phyloP scores from a whole-genome alignment of 2,888 invertebrate genomes.

The Linyphia triangularis region DNA sequence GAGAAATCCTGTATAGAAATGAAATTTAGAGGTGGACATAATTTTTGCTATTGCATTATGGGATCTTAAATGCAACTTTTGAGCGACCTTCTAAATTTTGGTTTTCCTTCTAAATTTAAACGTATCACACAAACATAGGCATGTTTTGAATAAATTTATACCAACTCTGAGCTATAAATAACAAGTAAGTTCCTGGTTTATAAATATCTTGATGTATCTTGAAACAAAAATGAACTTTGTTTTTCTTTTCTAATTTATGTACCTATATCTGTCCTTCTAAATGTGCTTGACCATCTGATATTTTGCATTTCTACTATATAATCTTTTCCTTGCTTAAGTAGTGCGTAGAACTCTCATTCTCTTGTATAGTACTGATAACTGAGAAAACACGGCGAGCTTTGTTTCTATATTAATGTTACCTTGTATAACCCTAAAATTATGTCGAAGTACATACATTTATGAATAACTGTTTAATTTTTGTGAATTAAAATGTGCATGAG shows the following conservation, averaged over 20 bases:
- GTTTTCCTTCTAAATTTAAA: too few species aligned
- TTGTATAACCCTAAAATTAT: constrained; percentile 54
- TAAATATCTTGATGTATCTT: too few species aligned
- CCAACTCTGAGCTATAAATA: too few species aligned
- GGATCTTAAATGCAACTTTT: too few species aligned
- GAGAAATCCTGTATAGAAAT: too few species aligned
- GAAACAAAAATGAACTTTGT: too few species aligned
- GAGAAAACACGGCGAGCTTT: constrained; percentile 50
- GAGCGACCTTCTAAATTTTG: too few species aligned
- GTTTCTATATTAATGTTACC: constrained; percentile 57
- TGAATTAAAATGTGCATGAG: constrained; percentile 63
- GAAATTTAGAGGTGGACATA: too few species aligned
- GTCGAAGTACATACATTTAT: constrained; percentile 54
- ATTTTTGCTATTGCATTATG: too few species aligned
- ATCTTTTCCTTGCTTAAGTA: constrained; percentile 70
- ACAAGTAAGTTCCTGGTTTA: too few species aligned
- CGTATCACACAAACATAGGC: too few species aligned
- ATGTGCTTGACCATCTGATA: constrained; percentile 57
- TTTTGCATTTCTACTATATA: constrained; percentile 54
- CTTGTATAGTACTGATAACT: constrained; percentile 24
- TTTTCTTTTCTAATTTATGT: constrained; percentile 15
- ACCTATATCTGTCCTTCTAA: constrained; percentile 49
- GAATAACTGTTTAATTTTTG: constrained; percentile 39
- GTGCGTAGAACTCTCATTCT: constrained; percentile 50
- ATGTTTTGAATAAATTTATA: too few species aligned